Percentiles rank a stretch among this genome's conserved stretches.
phyloP scores from a whole-genome alignment of 2,113 vertebrate genomes.

The Myotis yumanensis region DNA sequence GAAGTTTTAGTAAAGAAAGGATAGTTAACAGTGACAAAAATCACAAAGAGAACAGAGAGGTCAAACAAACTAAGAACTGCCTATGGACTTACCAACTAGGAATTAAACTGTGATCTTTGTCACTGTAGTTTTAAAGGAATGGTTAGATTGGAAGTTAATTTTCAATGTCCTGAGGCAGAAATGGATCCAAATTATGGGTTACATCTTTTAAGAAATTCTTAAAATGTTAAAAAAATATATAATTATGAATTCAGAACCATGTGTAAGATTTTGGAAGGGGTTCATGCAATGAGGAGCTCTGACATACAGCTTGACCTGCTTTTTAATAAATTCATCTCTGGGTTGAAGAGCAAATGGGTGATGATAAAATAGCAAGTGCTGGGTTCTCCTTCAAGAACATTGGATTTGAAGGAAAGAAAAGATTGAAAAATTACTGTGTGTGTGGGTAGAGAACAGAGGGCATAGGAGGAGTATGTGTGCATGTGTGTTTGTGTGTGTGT shows the following conservation, averaged over 20 bases:
- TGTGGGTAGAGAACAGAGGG: background rate
- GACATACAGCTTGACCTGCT: background rate
- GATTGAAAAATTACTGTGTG: background rate
- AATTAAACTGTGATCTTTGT: background rate
- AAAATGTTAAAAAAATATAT: background rate
- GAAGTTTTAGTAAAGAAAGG: background rate
- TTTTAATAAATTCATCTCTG: background rate
- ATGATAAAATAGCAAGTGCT: background rate
- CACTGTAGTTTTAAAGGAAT: background rate
- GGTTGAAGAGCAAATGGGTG: background rate
- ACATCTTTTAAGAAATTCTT: background rate
- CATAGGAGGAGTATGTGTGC: background rate
- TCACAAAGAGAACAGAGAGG: background rate
- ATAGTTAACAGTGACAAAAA: background rate
- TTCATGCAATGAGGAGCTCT: background rate
- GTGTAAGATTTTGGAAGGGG: background rate
- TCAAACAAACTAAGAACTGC: background rate
- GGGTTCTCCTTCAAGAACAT: background rate
- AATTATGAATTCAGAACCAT: background rate
- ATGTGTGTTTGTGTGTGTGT: background rate
- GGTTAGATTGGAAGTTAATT: background rate
- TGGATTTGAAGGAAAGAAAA: background rate
- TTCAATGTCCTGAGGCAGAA: background rate
- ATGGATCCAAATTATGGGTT: background rate
- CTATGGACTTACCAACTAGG: background rate